Percentiles rank a stretch among this genome's conserved stretches.
These are phyloP conservation scores for Torymus texanus DNA, from an alignment of 2,888 invertebrate genomes.

Conservation along the genomic window DNA sequence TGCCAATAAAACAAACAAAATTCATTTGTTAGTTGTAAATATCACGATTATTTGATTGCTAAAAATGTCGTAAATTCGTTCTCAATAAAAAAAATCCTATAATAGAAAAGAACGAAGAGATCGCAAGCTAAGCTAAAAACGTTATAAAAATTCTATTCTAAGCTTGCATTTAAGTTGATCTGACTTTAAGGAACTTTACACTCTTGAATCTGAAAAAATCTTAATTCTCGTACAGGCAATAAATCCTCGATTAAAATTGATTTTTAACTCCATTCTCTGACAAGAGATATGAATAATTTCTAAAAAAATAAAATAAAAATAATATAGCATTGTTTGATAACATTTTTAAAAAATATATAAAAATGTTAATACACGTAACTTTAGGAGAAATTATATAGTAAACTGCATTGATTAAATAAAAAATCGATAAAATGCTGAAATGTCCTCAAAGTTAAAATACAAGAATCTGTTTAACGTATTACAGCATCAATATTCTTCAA, in stretches of 20 bases:
- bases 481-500: too few relatives aligned
- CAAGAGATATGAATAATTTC: too few relatives aligned
- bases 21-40: conserved; percentile 47
- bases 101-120: conserved; percentile 45
- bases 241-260: too few relatives aligned
- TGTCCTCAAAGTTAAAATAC: too few relatives aligned
- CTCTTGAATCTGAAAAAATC: conserved; percentile 38
- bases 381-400: too few relatives aligned
- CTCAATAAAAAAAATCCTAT: conserved; percentile 38
- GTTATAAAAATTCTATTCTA: conserved; percentile 46
- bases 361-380: too few relatives aligned
- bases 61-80: conserved; percentile 34
- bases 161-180: conserved; percentile 40
- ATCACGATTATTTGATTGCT: conserved; percentile 52
- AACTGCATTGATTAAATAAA: too few relatives aligned
- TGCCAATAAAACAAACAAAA: conserved; percentile 43
- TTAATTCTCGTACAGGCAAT: too few relatives aligned
- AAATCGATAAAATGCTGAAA: too few relatives aligned
- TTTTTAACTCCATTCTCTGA: too few relatives aligned
- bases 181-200: conserved; percentile 28
- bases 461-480: too few relatives aligned
- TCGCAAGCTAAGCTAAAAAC: conserved; percentile 41
- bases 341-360: neutral
- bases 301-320: neutral
- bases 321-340: conserved; percentile 6